These are phyloP conservation scores for Drosophila nr. perissopoda DNA, from an alignment of 2,888 invertebrate species.

Conservation along the genomic window DNA sequence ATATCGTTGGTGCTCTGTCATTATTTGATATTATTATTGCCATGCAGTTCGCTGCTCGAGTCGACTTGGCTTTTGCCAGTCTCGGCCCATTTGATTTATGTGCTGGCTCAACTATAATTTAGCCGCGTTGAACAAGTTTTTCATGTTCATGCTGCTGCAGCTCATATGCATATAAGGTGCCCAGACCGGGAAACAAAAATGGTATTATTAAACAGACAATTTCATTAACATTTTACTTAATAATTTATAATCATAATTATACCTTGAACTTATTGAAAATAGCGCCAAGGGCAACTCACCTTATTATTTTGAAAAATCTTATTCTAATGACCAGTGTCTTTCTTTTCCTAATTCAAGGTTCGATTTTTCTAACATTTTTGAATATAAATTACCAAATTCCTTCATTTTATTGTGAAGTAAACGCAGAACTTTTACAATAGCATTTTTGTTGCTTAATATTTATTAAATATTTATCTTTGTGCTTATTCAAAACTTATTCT, in stretches of 20 bases:
- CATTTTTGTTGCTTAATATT: background rate
- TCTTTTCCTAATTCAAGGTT: background rate
- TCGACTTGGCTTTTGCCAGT: conserved; percentile 33
- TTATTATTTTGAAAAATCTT: background rate
- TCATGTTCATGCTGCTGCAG: conserved; percentile 9
- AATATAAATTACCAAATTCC: background rate
- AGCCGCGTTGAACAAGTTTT: conserved; percentile 45
- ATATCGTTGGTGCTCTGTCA: conserved; percentile 34
- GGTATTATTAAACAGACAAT: background rate
- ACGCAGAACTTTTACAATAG: background rate
- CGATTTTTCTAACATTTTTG: background rate
- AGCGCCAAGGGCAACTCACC: background rate
- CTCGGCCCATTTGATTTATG: conserved; percentile 51
- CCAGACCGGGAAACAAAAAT: background rate
- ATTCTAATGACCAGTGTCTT: background rate
- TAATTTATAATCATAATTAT: too few species aligned
- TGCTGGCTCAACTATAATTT: conserved; percentile 48
- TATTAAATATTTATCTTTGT: background rate
- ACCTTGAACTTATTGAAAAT: background rate
- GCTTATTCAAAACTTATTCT: background rate
- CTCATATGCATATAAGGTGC: conserved; percentile 3
- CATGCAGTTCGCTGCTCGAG: conserved; percentile 24
- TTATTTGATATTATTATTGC: conserved; percentile 65
- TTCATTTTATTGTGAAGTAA: background rate
- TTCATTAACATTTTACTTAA: background rate